These are phyloP conservation scores for Coelinius sp. DNA, from an alignment of 2,888 invertebrate genomes.

Conservation along the genomic window DNA sequence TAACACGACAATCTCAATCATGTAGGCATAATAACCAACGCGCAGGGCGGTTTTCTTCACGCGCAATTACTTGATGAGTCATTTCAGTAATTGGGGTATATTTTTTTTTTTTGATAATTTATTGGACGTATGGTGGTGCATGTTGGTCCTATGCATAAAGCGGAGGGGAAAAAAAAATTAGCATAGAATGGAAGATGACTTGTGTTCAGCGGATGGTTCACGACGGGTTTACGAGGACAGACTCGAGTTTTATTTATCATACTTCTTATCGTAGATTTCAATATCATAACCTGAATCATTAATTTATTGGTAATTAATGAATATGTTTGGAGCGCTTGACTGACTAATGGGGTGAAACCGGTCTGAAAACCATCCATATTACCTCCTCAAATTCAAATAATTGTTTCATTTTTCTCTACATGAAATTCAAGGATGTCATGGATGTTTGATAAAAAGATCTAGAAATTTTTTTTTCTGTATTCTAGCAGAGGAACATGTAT, in stretches of 20 bases:
- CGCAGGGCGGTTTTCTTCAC: slow-evolving; percentile 56
- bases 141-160: not conserved
- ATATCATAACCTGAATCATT: no score
- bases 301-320: no score
- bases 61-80: slow-evolving; percentile 68
- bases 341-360: no score
- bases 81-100: slow-evolving; percentile 68
- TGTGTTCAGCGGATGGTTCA: not conserved
- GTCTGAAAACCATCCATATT: no score
- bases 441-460: no score
- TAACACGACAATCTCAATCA: slow-evolving; percentile 52
- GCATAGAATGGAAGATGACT: not conserved
- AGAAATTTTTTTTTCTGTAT: no score
- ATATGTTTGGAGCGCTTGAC: no score
- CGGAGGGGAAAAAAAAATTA: no score
- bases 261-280: not conserved
- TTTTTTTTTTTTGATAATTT: slow-evolving; percentile 45
- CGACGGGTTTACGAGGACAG: not conserved
- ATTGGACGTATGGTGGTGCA: not conserved
- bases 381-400: no score
- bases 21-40: slow-evolving; percentile 14
- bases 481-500: no score
- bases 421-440: no score
- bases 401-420: no score
- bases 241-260: not conserved